phyloP scores from a whole-genome alignment of 2,797 vertebrate species.

The Rhynchotus rufescens region DNA sequence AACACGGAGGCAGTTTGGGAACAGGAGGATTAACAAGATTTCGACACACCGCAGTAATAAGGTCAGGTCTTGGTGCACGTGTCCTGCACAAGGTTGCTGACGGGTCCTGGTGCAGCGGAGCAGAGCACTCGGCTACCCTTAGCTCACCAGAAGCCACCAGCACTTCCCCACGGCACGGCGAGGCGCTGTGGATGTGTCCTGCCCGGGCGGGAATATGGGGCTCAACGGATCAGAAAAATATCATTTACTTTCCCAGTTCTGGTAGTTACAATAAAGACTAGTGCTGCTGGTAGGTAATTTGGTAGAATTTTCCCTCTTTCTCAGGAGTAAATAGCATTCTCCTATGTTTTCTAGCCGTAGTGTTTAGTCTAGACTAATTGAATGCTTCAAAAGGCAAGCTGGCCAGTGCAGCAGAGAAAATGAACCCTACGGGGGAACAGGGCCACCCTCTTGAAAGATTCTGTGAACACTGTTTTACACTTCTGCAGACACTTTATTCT shows the following conservation, averaged over 20 bases:
- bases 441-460: slow-evolving; percentile 84
- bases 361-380: slow-evolving; percentile 77
- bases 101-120: background rate
- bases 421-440: slow-evolving; percentile 80
- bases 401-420: slow-evolving; percentile 81
- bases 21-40: background rate
- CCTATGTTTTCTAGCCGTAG: background rate
- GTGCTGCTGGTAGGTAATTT: background rate
- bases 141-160: background rate
- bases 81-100: background rate
- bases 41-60: background rate
- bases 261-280: background rate
- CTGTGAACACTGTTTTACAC: slow-evolving; percentile 82
- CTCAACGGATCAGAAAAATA: background rate
- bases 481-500: slow-evolving; percentile 82
- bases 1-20: background rate
- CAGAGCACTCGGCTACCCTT: background rate
- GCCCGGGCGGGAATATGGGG: background rate
- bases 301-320: background rate
- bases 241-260: background rate
- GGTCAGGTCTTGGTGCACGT: background rate
- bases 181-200: background rate
- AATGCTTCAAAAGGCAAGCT: slow-evolving; percentile 82
- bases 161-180: background rate
- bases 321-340: background rate